These are phyloP conservation scores for Cheirogaleus medius DNA, from an alignment of 2,113 vertebrate species.

Conservation along the genomic window DNA sequence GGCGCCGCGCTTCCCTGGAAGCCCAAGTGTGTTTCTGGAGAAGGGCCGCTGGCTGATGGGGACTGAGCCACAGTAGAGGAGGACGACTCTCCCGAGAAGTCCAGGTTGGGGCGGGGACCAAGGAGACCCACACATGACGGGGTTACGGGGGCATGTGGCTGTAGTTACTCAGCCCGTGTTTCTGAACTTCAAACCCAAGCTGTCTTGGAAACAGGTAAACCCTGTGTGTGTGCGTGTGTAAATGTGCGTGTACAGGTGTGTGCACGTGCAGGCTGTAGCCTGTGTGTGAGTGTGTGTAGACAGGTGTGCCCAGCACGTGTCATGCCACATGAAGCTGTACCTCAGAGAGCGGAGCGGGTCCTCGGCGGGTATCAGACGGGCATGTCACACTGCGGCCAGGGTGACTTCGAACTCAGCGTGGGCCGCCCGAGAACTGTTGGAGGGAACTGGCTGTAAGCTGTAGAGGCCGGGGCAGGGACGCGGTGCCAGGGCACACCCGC, in stretches of 20 bases:
- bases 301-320: background rate
- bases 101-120: slow-evolving; percentile 15
- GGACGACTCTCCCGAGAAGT: background rate
- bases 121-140: accelerated
- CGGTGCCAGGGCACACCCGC: background rate
- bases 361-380: slow-evolving; percentile 76
- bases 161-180: accelerated
- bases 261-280: no score
- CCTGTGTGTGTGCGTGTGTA: background rate
- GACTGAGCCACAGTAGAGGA: background rate
- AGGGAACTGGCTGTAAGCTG: slow-evolving; percentile 77
- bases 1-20: background rate
- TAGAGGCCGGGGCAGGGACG: slow-evolving; percentile 68
- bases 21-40: background rate
- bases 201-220: background rate
- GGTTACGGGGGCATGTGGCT: background rate
- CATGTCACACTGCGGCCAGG: slow-evolving; percentile 71
- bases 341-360: slow-evolving; percentile 71
- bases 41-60: background rate
- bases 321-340: slow-evolving; percentile 69
- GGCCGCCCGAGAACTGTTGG: slow-evolving; percentile 65
- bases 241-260: background rate
- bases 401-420: slow-evolving; percentile 85
- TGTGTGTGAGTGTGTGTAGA: background rate
- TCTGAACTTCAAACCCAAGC: background rate